Base-by-base conservation (phyloP, 2,113 vertebrate species). In the Pomatostomus ruficeps region DNA sequence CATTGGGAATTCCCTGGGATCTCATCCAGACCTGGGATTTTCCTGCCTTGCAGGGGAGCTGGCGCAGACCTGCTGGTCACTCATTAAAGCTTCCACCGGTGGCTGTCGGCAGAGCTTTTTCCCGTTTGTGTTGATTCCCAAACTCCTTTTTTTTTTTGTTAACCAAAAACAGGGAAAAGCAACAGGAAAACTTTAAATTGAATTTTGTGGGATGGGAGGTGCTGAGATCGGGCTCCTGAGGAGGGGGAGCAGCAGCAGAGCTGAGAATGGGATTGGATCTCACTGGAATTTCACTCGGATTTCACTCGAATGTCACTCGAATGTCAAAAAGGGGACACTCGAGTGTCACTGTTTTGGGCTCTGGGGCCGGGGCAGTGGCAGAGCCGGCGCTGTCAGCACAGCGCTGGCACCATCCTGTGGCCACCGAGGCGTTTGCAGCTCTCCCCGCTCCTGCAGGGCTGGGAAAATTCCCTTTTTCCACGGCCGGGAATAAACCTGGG, bases 381-480 rank as follows among this genome's bases (percentile, higher is more conserved):
- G 29, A 14, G 4, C 31, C 40, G 0, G 14, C 15, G 51, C 3
- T 51, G 80, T 24, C 31, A 1, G 55, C 4, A 71, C 49, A 78
- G 3, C 8, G n/a, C 6, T 92, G 95, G 83, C 88, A 85, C 91
- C 93, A 67, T 96, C 95, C 89, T 75, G 77, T 87, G 91, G 84
- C 4, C 74, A 5, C 0, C 2, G 8, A 3, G 83, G 28, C 76
- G 9, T 25, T 24, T 7, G 11, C 74, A 40, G 33, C 61, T 1
- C 3, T 17, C 26, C 21, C 40, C 14, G 58, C 16, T 29, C 65
- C 13, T 28, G 33, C 22, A 26, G 35, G 5, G 1, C 19, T 4
- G 3, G 57, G 43, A 31, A 49, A 62, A 31, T 16, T 16, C 2
- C 11, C 24, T 28, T 6, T 10, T 29, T 6, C 29, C 2, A 0